Evolutionary conservation across 2,113 vertebrate genomes (phyloP), one percentile per base, ranked within the genome.

Genomic region (Scalopus aquaticus): DNA sequence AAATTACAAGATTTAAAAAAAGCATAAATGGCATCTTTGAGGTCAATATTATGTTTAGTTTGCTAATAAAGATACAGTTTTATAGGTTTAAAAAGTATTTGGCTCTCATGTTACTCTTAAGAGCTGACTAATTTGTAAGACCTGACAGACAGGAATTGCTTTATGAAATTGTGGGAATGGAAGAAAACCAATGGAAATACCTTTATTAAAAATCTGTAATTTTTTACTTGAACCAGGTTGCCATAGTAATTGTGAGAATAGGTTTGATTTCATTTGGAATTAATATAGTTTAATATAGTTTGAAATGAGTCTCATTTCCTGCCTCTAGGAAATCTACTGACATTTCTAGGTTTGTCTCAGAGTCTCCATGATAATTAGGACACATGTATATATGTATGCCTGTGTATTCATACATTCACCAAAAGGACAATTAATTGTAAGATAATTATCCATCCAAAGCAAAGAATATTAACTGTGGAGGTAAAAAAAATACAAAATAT

Each of bases 191-290:
- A 44, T 96, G 89, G 94, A 98, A 98, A 97, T 97, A 70, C 8
- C 62, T 96, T 96, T 97, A 98, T 97, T 98, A 98, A 98, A 51
- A 98, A 97, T 90, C 58, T 96, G 86, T 76, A 96, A 62, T 96
- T 98, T 98, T 98, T 98, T 93, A 97, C 94, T 96, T 96, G 54
- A 91, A 85, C 67, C 96, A 97, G 80, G 79, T 98, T 97, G 70
- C 93, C 78, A 96, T 98, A 98, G 98, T 98, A 98, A 97, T 97
- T 95, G 78, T 96, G 78, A 97, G 94, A 97, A 95, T 92, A 91
- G 93, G 90, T 97, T 98, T 98, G 95, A 98, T 98, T 98, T 98
- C 89, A 97, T 94, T 98, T 77, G 97, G 93, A 98, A 98, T 97
- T 98, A 98, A 98, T 98, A 96, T 90, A 97, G 93, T 98, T 97